Base-by-base conservation (phyloP, 1,140 invertebrate genomes). In the Gonioctena quinquepunctata region DNA sequence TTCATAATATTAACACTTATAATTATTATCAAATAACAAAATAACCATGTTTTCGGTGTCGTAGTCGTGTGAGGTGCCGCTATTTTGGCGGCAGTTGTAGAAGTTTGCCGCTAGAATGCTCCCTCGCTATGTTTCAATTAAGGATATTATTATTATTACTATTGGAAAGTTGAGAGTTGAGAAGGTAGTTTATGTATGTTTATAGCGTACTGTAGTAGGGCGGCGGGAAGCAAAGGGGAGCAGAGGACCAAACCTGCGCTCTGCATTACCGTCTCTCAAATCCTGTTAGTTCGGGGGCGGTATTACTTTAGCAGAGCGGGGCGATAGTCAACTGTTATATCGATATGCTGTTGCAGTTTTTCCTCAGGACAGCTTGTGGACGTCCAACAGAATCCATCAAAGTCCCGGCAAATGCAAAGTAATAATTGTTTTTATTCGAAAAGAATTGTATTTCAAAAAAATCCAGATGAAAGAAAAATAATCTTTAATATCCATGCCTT, bases 181-280 rank as follows among this genome's bases (percentile, higher is more conserved):
- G 73, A 80, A 76, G 74, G 78, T 77, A 79, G 76, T 81, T 81
- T 79, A 81, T 76, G 79, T 81, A 78, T 78, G 79, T 81, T 81
- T 79, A 80, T 81, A 81, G 79, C 66, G 80, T 81, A 81, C 80
- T 81, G 80, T 81, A 81, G 80, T 81, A 81, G 80, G 69, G 70
- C 56, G 73, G 72, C 66, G 28, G 66, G 68, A 63, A 68, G 63
- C 57, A 73, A 73, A 26, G 42, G 48, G 63, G 63, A 27, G 42
- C 77, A 77, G 74, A 71, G 64, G 69, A 22, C 54, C 63, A 48
- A 71, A 69, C 73, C 70, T 60, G 50, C 68, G 68, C 54, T 76
- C 77, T 80, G 78, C 78, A 80, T 79, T 80, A 74, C 77, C 71
- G 72, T 70, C 71, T 59, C 75, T 79, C 76, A 18, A 65, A 64